Conservation (phyloP, 2,113 vertebrate genomes). For the Dicrurus megarhynchus region DNA sequence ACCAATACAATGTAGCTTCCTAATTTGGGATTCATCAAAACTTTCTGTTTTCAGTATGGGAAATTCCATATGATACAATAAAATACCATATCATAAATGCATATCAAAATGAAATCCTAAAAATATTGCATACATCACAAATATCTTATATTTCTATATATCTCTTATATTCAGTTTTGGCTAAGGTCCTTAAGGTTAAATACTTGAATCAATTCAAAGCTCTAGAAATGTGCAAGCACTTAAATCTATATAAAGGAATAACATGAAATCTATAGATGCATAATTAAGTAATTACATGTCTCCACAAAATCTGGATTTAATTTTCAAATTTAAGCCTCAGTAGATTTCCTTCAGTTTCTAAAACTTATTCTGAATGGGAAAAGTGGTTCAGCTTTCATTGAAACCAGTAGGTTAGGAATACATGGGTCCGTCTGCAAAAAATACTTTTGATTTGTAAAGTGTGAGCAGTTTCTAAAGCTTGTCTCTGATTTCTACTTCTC, state of each 20-base stretch:
- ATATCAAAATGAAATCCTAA: not conserved
- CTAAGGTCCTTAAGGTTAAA: not conserved
- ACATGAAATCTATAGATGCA: not conserved
- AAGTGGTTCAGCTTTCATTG: not conserved
- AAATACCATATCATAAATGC: not conserved
- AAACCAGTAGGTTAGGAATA: not conserved
- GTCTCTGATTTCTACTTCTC: not conserved
- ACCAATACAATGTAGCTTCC: not conserved
- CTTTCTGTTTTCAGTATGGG: not conserved
- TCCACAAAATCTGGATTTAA: not conserved
- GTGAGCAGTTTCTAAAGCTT: not conserved
- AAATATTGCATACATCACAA: not conserved
- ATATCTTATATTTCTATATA: not conserved
- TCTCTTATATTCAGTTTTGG: not conserved
- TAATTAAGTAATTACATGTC: not conserved
- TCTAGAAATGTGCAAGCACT: not conserved
- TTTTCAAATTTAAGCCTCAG: not conserved
- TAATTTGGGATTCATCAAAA: not conserved
- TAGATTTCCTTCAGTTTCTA: not conserved
- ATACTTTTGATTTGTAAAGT: not conserved
- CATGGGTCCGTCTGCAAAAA: not conserved
- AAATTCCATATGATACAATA: not conserved
- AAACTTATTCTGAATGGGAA: not conserved
- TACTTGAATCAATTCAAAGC: not conserved
- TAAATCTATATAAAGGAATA: not conserved